Evolutionary conservation across 2,888 invertebrate species (phyloP), one percentile per base, ranked within the genome.

Genomic region (Trachelus troglodyta): DNA sequence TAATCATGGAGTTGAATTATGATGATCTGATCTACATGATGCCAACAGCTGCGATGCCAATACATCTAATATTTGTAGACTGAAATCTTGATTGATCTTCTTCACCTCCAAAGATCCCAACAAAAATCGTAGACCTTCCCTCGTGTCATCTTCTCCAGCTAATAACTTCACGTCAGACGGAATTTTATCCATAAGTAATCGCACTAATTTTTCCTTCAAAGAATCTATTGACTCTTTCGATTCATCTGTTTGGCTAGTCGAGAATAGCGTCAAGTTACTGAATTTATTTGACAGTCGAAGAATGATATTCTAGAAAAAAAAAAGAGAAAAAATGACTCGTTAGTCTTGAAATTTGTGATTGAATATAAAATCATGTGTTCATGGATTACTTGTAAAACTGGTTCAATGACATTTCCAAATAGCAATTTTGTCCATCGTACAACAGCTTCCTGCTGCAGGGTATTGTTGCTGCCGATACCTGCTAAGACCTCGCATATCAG

Each of bases 401-500:
- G 84, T 83, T 93, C 93, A 15, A 91, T 89, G 34, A 90, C 84
- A 77, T 89, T 90, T 37, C 93, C 93, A 76, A 92, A 85, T 1
- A 92, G 83, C 69, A 93, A 84, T 81, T 93, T 88, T 12, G 92
- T 83, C 79, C 91, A 92, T 87, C 92, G 92, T 11, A 93, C 87
- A n/a, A 93, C 90, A 1, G 92, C 92, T 88, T 93, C 93, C 83
- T 93, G 93, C 34, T 92, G 90, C 11, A 93, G 84, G 30, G 91
- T 90, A 69, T 92, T 92, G 71, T 91, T 91, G 81, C 90, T 90
- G 34, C 85, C 85, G 73, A 92, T 90, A 68, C 93, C 93, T 12
- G 91, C 89, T 40, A 93, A 85, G 77, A 93, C 82, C 85, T 93
- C 93, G 79, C 93, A 93, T 68, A 92, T 83, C 69, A 93, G 89